Evolutionary conservation across 2,888 invertebrate genomes (phyloP).

Genomic region (Brachylomia viminalis): DNA sequence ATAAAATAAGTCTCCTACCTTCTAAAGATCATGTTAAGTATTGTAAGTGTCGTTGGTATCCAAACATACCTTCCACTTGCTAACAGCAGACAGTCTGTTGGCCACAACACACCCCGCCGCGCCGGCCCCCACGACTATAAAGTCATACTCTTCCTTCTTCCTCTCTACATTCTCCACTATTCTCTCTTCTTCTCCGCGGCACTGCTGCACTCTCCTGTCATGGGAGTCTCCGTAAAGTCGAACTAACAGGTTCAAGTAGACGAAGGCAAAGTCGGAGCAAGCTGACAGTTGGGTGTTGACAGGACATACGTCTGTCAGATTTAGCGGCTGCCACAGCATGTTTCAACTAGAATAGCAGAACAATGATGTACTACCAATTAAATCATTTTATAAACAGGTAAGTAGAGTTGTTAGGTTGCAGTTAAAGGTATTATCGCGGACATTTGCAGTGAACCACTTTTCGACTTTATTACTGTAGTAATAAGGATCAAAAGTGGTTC

Average conservation of each 20-base stretch:
- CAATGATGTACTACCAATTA: background rate
- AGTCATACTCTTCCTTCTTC: constrained; percentile 75
- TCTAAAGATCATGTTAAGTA: background rate
- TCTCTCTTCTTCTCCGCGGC: constrained; percentile 60
- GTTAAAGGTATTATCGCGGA: no score
- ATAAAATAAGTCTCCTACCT: background rate
- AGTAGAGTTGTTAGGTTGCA: no score
- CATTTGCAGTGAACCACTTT: no score
- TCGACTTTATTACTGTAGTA: no score
- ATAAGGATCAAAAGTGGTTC: no score
- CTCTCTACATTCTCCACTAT: constrained; percentile 39
- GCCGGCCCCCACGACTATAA: constrained; percentile 83
- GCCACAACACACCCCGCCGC: constrained; percentile 81
- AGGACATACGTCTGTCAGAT: constrained; percentile 71
- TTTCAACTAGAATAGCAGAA: constrained; percentile 29
- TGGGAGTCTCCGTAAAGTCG: constrained; percentile 75
- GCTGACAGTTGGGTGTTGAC: constrained; percentile 71
- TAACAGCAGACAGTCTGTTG: constrained; percentile 75
- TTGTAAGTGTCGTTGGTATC: background rate
- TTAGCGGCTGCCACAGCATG: constrained; percentile 74
- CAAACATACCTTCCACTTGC: constrained; percentile 75
- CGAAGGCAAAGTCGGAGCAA: constrained; percentile 75
- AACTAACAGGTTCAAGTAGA: constrained; percentile 76
- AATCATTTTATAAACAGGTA: no score
- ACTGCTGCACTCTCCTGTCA: constrained; percentile 62